Evolutionary conservation across 2,797 vertebrate species (phyloP).

Genomic region (Microtus obscurus): DNA sequence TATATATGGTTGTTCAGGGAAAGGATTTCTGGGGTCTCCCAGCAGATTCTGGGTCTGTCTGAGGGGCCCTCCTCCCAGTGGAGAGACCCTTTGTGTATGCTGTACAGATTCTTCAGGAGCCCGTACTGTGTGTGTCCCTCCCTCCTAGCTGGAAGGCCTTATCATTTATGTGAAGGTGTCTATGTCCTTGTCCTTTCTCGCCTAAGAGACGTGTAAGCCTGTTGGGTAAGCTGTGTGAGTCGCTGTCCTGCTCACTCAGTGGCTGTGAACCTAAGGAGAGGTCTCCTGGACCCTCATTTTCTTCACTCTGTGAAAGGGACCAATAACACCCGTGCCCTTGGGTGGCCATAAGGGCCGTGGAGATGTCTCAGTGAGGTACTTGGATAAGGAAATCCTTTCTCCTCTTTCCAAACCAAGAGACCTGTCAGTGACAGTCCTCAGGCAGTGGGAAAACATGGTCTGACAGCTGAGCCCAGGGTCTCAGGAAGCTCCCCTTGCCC

Average conservation of each 20-base stretch:
- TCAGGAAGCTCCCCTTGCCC: background rate
- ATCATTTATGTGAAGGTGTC: background rate
- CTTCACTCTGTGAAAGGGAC: background rate
- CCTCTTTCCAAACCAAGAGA: background rate
- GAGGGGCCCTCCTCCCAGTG: background rate
- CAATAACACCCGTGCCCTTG: too few species aligned
- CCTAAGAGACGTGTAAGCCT: background rate
- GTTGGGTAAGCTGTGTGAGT: background rate
- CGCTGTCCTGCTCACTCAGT: background rate
- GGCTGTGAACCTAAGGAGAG: background rate
- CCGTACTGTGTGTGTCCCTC: background rate
- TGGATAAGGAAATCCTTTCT: rapidly evolving
- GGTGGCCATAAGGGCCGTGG: rapidly evolving
- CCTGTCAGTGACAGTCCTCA: rapidly evolving
- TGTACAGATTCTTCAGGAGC: background rate
- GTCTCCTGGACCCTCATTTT: background rate
- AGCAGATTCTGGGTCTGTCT: background rate
- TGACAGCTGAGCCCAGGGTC: background rate
- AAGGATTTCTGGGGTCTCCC: background rate
- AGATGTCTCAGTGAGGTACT: rapidly evolving
- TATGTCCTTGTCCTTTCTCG: conserved; percentile 55
- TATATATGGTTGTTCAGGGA: background rate
- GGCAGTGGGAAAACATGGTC: background rate
- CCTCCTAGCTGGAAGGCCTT: conserved; percentile 17
- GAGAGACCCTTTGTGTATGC: background rate